Evolutionary conservation across 2,797 vertebrate species (phyloP).

Genomic region (Sebastes itinus): DNA sequence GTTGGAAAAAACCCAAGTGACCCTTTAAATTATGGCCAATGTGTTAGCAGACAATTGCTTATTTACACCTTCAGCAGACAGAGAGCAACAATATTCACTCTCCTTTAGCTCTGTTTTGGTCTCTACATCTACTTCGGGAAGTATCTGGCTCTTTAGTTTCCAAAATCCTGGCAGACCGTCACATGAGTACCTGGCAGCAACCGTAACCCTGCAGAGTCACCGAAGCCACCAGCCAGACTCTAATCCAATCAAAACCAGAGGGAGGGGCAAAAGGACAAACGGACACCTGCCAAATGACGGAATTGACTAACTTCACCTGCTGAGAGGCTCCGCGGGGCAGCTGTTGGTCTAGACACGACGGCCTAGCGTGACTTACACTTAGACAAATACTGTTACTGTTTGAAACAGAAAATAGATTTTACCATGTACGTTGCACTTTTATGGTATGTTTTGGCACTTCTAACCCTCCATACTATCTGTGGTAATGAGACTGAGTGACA

Average conservation of each 20-base stretch:
- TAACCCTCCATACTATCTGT: background rate
- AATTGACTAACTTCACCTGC: background rate
- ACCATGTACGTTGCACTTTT: background rate
- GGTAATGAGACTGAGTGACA: background rate
- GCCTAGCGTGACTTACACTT: background rate
- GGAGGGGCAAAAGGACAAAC: background rate
- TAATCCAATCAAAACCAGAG: conserved; percentile 17
- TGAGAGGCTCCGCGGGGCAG: background rate
- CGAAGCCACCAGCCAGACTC: background rate
- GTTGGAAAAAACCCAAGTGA: no score
- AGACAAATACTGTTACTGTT: background rate
- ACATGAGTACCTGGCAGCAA: background rate
- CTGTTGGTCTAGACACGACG: background rate
- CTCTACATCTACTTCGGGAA: background rate
- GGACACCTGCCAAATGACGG: background rate
- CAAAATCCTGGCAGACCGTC: background rate
- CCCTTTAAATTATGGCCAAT: no score
- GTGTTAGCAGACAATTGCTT: background rate
- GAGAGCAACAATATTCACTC: background rate
- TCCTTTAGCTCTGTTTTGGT: background rate
- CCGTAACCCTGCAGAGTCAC: background rate
- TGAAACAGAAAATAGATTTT: background rate
- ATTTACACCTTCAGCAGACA: background rate
- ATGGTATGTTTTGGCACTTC: background rate
- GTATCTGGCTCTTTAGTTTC: background rate